A percentile compares a stretch with the other conserved stretches of the same genome.
Conservation (phyloP, 2,888 invertebrate genomes). For the Acrocyrtus sp. region DNA sequence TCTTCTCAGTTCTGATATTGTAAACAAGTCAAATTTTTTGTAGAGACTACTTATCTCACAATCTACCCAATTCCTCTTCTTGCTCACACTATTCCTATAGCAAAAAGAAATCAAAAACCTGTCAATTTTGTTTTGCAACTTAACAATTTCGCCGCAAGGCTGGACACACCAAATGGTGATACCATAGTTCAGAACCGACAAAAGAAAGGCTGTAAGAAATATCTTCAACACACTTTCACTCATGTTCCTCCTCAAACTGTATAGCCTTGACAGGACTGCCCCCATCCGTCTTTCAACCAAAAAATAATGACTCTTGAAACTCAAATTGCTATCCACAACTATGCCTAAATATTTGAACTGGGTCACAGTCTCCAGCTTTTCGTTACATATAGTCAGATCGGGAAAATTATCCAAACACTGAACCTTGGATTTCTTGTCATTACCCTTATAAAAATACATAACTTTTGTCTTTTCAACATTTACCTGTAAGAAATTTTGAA, state of each 20-base stretch:
- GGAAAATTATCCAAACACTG: neutral
- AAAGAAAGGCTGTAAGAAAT: slow-evolving; percentile 20
- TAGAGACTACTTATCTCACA: no score
- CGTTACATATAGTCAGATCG: neutral
- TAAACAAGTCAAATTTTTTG: no score
- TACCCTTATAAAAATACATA: slow-evolving; percentile 23
- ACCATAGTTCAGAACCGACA: slow-evolving; percentile 14
- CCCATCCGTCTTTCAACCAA: neutral
- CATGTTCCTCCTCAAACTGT: neutral
- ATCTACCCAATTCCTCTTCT: no score
- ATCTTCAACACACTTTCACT: slow-evolving; percentile 20
- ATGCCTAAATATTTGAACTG: slow-evolving; percentile 11
- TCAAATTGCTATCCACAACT: neutral
- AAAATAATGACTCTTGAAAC: neutral
- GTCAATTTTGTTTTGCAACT: slow-evolving; percentile 8
- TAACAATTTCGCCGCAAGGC: neutral
- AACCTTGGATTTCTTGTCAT: slow-evolving; percentile 3
- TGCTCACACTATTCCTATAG: no score
- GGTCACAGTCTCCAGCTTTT: neutral
- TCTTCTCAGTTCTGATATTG: no score
- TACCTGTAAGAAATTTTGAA: slow-evolving; percentile 3
- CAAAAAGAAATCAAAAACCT: slow-evolving; percentile 1
- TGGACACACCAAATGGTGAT: slow-evolving; percentile 23
- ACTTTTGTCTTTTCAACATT: slow-evolving; percentile 28
- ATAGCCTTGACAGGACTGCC: slow-evolving; percentile 11